phyloP scores from a whole-genome alignment of 2,797 vertebrate species.

The Lepidocolaptes lacrymiger region DNA sequence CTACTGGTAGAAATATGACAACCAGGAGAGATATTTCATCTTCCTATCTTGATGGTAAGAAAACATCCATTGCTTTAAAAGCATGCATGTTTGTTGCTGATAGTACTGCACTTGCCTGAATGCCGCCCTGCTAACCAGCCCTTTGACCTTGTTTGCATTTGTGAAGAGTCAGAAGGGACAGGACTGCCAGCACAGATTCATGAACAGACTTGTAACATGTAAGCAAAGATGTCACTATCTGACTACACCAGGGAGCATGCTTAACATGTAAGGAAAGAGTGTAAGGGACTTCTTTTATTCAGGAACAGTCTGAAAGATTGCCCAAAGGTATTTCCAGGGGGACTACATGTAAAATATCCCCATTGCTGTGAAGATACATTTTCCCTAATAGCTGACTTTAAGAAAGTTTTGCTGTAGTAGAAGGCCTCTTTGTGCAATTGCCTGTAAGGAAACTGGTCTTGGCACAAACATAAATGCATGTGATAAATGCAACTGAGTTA shows the following conservation, averaged over 20 bases:
- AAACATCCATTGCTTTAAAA: neutral
- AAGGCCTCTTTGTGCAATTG: neutral
- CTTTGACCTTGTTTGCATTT: neutral
- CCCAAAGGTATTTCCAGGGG: neutral
- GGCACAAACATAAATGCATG: neutral
- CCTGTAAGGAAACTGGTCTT: neutral
- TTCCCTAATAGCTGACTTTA: neutral
- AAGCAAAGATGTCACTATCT: neutral
- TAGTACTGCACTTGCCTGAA: neutral
- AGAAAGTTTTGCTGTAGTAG: neutral
- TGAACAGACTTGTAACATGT: neutral
- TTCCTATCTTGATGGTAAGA: neutral
- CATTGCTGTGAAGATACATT: neutral
- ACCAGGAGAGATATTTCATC: neutral
- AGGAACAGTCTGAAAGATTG: neutral
- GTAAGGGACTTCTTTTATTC: neutral
- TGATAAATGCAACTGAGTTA: neutral
- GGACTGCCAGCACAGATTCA: neutral
- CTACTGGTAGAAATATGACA: neutral
- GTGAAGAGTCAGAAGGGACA: neutral
- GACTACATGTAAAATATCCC: neutral
- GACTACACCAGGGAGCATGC: neutral
- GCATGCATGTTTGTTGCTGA: neutral
- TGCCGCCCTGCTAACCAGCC: neutral
- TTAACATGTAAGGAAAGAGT: neutral